Percentiles rank a stretch among this genome's conserved stretches.
Conservation (phyloP, 2,888 invertebrate genomes). For the Bombylius major region DNA sequence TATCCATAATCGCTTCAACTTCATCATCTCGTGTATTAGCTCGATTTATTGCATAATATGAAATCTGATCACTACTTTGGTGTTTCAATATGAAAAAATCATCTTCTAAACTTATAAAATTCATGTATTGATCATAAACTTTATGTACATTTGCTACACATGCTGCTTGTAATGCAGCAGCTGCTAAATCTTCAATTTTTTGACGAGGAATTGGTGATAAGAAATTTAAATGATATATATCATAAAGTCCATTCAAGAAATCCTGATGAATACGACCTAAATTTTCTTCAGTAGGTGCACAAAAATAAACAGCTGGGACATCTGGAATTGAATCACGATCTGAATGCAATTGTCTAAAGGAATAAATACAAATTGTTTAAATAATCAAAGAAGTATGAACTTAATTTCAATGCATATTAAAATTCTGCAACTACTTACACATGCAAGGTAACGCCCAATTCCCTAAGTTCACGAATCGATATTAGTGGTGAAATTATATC, state of each 20-base stretch:
- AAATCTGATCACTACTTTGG: conserved; percentile 79
- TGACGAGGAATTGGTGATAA: conserved; percentile 89
- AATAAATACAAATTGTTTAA: background rate
- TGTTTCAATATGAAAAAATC: conserved; percentile 91
- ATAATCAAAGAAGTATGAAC: no score
- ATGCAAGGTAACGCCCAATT: conserved; percentile 94
- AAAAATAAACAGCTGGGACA: conserved; percentile 97
- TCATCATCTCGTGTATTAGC: conserved; percentile 90
- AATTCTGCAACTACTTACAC: conserved; percentile 51
- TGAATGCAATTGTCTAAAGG: conserved; percentile 66
- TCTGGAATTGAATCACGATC: conserved; percentile 91
- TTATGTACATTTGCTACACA: conserved; percentile 87
- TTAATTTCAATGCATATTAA: background rate
- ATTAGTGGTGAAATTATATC: conserved; percentile 96
- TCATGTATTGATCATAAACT: conserved; percentile 96
- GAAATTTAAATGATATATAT: conserved; percentile 91
- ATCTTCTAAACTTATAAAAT: conserved; percentile 96
- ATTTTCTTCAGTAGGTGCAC: conserved; percentile 92
- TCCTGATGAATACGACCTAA: conserved; percentile 86
- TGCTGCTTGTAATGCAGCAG: conserved; percentile 80
- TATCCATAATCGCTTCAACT: conserved; percentile 89
- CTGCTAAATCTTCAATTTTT: conserved; percentile 89
- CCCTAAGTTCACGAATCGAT: conserved; percentile 88
- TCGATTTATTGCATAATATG: conserved; percentile 91
- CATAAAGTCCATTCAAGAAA: conserved; percentile 78